Percentiles rank a stretch among this genome's conserved stretches.
Evolutionary conservation across 2,888 invertebrate genomes (phyloP).

Genomic region (Drosophila villosipedis): DNA sequence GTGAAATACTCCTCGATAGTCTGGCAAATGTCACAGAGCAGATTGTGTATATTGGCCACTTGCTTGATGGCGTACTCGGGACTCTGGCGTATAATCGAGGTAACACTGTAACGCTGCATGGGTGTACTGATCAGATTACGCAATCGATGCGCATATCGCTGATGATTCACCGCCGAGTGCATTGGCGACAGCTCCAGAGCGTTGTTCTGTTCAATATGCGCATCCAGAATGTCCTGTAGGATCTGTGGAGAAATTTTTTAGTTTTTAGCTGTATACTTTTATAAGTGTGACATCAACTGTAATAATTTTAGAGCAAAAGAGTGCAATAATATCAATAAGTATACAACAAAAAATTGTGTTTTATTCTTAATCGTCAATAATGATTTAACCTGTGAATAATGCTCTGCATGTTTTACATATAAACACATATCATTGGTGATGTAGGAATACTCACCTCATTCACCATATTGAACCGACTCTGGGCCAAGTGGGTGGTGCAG

Average conservation of each 20-base stretch:
- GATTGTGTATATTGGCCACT: constrained; percentile 82
- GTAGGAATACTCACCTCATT: constrained; percentile 76
- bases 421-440: neutral
- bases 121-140: constrained; percentile 61
- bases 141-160: constrained; percentile 56
- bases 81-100: constrained; percentile 80
- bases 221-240: constrained; percentile 81
- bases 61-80: constrained; percentile 80
- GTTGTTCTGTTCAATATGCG: constrained; percentile 73
- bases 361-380: neutral
- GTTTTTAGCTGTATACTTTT: no score
- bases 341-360: neutral
- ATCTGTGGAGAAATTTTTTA: constrained; percentile 52
- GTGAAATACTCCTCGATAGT: constrained; percentile 83
- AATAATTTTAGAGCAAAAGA: neutral
- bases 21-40: constrained; percentile 83
- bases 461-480: constrained; percentile 81
- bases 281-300: neutral
- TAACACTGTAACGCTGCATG: constrained; percentile 76
- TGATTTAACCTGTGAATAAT: no score
- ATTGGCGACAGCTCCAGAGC: constrained; percentile 79
- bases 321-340: neutral
- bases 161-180: constrained; percentile 70
- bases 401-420: neutral
- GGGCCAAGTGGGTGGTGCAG: constrained; percentile 78